Evolutionary conservation across 2,113 vertebrate species (phyloP).

Genomic region (Sterna hirundo): DNA sequence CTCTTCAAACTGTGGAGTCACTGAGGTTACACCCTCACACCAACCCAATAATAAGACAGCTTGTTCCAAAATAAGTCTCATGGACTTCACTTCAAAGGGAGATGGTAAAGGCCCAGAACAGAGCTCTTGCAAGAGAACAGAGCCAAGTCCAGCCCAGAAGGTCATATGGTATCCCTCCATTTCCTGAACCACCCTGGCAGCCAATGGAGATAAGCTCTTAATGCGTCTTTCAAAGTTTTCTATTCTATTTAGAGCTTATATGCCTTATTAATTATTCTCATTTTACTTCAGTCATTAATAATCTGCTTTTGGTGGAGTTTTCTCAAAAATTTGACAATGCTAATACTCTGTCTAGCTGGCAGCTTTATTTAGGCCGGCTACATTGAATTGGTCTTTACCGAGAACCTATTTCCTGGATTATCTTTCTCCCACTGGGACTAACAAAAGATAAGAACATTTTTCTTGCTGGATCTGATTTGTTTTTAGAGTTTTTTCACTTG

Average conservation of each 20-base stretch:
- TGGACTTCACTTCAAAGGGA: not conserved
- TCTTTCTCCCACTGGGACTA: not conserved
- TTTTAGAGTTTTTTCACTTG: not conserved
- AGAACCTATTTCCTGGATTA: not conserved
- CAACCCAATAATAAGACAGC: not conserved
- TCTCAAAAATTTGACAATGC: not conserved
- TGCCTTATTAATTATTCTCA: not conserved
- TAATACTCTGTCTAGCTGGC: not conserved
- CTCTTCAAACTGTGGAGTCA: not conserved
- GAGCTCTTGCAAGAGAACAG: not conserved
- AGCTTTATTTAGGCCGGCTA: not conserved
- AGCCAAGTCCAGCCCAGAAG: not conserved
- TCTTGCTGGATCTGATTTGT: not conserved
- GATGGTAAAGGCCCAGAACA: not conserved
- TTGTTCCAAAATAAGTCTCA: not conserved
- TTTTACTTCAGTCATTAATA: slow-evolving; percentile 17
- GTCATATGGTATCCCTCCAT: not conserved
- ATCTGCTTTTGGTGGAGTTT: not conserved
- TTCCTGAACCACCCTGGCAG: not conserved
- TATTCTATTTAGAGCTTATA: not conserved
- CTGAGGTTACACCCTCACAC: not conserved
- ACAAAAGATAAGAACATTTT: not conserved
- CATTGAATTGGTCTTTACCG: not conserved
- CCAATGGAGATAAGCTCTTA: not conserved
- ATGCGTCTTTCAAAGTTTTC: not conserved